phyloP scores from a whole-genome alignment of 2,113 vertebrate species.

The Procavia capensis region DNA sequence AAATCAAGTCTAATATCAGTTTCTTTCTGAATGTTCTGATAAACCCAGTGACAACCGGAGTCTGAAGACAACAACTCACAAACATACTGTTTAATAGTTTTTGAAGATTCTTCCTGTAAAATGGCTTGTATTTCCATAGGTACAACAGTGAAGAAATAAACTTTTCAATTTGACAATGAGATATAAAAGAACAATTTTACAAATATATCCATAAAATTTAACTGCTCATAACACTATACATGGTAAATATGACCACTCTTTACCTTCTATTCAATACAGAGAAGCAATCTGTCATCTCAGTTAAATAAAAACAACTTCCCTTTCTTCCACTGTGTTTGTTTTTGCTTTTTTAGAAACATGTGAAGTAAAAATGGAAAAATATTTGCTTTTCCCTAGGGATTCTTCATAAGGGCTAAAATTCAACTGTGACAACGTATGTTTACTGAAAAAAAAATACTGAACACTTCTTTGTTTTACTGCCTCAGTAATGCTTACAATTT shows the following conservation, averaged over 20 bases:
- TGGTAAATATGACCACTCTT: constrained; percentile 69
- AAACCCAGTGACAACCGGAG: background rate
- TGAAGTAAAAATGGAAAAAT: constrained; percentile 74
- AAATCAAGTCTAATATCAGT: background rate
- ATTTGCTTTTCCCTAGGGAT: constrained; percentile 56
- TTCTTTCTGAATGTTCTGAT: background rate
- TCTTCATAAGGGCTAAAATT: constrained; percentile 27
- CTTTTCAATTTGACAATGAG: constrained; percentile 82
- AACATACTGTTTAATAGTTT: constrained; percentile 85
- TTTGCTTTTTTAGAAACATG: constrained; percentile 59
- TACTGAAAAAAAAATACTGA: constrained; percentile 54
- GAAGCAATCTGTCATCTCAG: constrained; percentile 58
- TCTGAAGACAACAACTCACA: constrained; percentile 74
- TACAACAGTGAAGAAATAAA: constrained; percentile 86
- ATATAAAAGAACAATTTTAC: constrained; percentile 86
- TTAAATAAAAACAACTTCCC: constrained; percentile 57
- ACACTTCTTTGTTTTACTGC: constrained; percentile 10
- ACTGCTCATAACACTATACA: constrained; percentile 78
- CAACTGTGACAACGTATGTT: background rate
- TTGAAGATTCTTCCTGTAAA: constrained; percentile 79
- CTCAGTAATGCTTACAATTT: constrained; percentile 24
- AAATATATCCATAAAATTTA: constrained; percentile 85
- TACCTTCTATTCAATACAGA: constrained; percentile 71
- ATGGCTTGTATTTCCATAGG: constrained; percentile 91
- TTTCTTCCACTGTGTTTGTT: constrained; percentile 53